Conservation (phyloP, 1,140 invertebrate species). For the Chymomyza costata region DNA sequence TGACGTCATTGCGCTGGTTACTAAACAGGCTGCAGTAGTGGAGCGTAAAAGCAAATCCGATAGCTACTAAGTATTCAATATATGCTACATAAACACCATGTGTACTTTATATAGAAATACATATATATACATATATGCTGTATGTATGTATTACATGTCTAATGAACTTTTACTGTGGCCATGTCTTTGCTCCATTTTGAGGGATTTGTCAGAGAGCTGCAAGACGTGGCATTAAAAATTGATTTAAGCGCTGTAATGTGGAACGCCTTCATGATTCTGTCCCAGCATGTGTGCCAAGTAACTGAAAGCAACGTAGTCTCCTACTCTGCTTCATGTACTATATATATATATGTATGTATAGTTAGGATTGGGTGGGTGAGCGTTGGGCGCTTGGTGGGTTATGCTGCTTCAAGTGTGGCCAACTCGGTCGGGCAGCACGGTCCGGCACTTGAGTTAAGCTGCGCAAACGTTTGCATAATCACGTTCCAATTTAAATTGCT, state of each 20-base stretch:
- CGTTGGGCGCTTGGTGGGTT: no score
- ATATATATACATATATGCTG: neutral
- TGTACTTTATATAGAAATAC: no score
- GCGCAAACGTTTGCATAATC: constrained; percentile 72
- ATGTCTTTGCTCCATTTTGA: constrained; percentile 24
- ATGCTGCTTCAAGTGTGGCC: constrained; percentile 23
- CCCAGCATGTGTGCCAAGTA: neutral
- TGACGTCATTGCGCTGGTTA: neutral
- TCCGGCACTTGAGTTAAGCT: constrained; percentile 68
- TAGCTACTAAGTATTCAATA: neutral
- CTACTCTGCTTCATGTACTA: neutral
- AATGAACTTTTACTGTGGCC: constrained; percentile 1
- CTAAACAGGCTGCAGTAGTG: constrained; percentile 37
- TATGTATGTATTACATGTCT: neutral
- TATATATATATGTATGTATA: constrained; percentile 16
- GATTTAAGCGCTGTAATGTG: constrained; percentile 59
- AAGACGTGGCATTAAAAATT: constrained; percentile 47
- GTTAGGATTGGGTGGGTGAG: constrained; percentile 9
- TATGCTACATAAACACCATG: constrained; percentile 3
- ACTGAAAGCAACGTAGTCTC: no score
- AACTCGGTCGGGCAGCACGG: constrained; percentile 64
- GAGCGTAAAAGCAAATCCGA: no score
- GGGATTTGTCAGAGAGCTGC: constrained; percentile 35
- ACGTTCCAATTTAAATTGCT: constrained; percentile 73
- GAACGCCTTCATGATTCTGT: constrained; percentile 4